Percentiles rank a stretch among this genome's conserved stretches.
These are phyloP conservation scores for Halichondria panicea DNA, from an alignment of 37 sponge, comb jelly and placozoan genomes.

Conservation along the genomic window DNA sequence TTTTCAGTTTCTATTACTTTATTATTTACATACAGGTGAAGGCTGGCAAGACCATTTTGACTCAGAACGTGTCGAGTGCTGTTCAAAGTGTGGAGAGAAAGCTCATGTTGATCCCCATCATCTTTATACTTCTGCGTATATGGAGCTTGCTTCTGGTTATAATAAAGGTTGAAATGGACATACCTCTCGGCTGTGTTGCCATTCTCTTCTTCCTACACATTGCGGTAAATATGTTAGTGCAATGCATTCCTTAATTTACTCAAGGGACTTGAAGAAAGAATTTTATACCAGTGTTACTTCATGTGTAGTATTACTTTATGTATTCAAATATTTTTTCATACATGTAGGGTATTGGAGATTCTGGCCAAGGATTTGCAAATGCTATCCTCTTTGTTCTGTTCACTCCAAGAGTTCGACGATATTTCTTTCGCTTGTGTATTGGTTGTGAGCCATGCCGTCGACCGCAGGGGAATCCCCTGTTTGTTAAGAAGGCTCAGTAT, in stretches of 20 bases:
- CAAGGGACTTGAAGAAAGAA: too few relatives aligned
- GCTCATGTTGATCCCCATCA: conserved; percentile 58
- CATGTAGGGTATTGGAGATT: conserved; percentile 70
- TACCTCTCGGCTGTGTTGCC: conserved; percentile 4
- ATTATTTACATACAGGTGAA: background rate
- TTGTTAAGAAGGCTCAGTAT: background rate
- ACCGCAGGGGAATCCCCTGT: background rate
- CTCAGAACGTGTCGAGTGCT: background rate
- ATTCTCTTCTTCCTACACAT: conserved; percentile 4
- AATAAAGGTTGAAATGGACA: conserved; percentile 5
- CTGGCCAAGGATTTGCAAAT: conserved; percentile 63
- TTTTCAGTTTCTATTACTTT: too few relatives aligned
- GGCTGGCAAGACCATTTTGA: background rate
- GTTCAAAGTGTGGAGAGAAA: conserved; percentile 43
- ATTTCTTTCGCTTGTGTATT: background rate
- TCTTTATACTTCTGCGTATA: conserved; percentile 56
- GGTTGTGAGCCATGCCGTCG: background rate
- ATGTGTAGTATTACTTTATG: background rate
- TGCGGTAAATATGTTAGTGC: conserved; percentile 11
- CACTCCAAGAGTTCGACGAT: conserved; percentile 42
- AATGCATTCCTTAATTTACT: too few relatives aligned
- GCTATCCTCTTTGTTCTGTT: conserved; percentile 51
- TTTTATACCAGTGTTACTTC: background rate
- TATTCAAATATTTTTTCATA: background rate
- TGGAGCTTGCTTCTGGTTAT: conserved; percentile 40